Conservation (phyloP, 2,113 vertebrate species). For the Heterocephalus glaber region DNA sequence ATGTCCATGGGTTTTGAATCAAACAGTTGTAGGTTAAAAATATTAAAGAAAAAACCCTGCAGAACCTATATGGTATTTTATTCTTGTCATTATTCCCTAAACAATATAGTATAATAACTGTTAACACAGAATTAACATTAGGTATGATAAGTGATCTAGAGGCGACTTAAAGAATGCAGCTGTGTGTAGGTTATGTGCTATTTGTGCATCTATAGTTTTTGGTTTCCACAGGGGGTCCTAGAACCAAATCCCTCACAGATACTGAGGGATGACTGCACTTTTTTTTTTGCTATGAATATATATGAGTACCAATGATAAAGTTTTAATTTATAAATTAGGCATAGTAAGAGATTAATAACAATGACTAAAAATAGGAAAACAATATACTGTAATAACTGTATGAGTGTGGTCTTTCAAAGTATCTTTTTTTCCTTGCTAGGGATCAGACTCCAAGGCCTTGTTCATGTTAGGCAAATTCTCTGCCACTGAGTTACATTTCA, state of each 20-base stretch:
- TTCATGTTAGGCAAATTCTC: too few relatives aligned
- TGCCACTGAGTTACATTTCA: too few relatives aligned
- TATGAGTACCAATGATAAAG: neutral
- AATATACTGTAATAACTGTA: too few relatives aligned
- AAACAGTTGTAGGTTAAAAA: neutral
- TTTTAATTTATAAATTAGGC: neutral
- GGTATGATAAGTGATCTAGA: neutral
- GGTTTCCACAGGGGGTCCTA: neutral
- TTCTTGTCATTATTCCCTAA: too few relatives aligned
- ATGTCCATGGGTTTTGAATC: neutral
- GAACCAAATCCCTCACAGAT: neutral
- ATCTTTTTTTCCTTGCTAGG: too few relatives aligned
- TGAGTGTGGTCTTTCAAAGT: too few relatives aligned
- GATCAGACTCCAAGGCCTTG: too few relatives aligned
- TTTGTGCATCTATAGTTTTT: neutral
- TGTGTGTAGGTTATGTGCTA: neutral
- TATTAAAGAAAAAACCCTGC: neutral
- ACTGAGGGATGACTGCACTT: neutral
- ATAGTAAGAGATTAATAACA: neutral
- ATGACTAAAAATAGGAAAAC: neutral
- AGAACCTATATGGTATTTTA: neutral
- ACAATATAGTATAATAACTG: neutral
- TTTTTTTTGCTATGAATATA: neutral
- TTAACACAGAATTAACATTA: neutral
- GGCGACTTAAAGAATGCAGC: neutral